Evolutionary conservation across 2,797 vertebrate species (phyloP), one percentile per base, ranked within the genome.

Genomic region (Rhynchonycteris naso): DNA sequence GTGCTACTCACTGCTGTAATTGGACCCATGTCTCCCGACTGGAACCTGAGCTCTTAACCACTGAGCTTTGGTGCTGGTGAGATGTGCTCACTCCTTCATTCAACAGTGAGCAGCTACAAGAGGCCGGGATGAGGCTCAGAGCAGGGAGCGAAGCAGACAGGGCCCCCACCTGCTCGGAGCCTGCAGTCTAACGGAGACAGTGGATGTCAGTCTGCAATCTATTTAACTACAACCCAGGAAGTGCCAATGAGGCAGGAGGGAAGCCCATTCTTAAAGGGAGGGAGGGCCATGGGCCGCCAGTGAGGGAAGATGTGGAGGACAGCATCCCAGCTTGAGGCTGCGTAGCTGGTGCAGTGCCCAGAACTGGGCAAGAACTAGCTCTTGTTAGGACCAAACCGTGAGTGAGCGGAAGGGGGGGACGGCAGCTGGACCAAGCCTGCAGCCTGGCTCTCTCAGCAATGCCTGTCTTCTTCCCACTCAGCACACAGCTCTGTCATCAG

Each of bases 361-460:
- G 47, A 35, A 28, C n/a, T 9, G 58, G 63, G 5, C 8, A 12
- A 69, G 61, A 63, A n/a, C 58, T 21, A 22, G 68, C 33, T n/a
- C 30, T 33, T 30, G 56, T 30, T 19, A 33, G 69, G 61, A 47
- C 61, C 13, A 2, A 66, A 30, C 22, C 13, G 63, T 1, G 24
- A 79, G 59, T 10, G 0, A 0, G 12, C 1, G 2, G 30, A 16
- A 13, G 2, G 18, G 16, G 1, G 5, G 33, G 19, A 7, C 5
- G 30, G 35, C 24, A 3, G 26, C 33, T 28, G 76, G 76, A 47
- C 0, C 8, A 0, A 1, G 66, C 30, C 75, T 15, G 9, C 13
- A n/a, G 21, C 5, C 66, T 0, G 0, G 54, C 50, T 59, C 14
- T 11, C 28, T n/a, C 33, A 7, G 4, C 22, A 71, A 33, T 3